Conservation (phyloP, 1,140 invertebrate genomes). For the Thaumatotibia leucotreta region DNA sequence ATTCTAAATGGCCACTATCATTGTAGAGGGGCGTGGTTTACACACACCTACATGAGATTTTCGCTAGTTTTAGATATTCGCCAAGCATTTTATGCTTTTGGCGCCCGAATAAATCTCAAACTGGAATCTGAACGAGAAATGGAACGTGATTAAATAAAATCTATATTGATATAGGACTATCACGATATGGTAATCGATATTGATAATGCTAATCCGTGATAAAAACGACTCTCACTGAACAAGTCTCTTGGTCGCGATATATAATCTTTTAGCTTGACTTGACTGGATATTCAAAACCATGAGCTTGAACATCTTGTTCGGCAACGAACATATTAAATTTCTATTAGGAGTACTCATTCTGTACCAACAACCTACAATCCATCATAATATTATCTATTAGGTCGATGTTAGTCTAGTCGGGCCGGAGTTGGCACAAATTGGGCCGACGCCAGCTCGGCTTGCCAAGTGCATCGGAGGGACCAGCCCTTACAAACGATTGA, state of each 20-base stretch:
- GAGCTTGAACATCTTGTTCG: background rate
- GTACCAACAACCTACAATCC: constrained; percentile 33
- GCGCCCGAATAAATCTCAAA: background rate
- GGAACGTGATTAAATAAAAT: constrained; percentile 21
- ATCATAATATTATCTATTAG: constrained; percentile 40
- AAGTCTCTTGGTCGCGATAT: constrained; percentile 19
- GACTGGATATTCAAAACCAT: background rate
- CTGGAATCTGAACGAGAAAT: background rate
- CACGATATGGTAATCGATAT: constrained; percentile 61
- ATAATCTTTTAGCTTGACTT: background rate
- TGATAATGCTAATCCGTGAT: constrained; percentile 49
- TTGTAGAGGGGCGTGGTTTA: background rate
- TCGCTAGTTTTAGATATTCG: background rate
- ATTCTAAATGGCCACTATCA: background rate
- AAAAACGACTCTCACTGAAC: constrained; percentile 35
- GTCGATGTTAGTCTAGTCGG: constrained; percentile 27
- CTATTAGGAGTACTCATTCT: constrained; percentile 15
- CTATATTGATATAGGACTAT: constrained; percentile 33
- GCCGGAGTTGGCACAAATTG: constrained; percentile 44
- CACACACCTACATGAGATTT: background rate
- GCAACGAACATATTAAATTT: constrained; percentile 18
- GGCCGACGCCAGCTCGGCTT: constrained; percentile 42
- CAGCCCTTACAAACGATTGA: constrained; percentile 35
- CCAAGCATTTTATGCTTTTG: background rate
- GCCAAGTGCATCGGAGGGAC: constrained; percentile 45